Base-by-base conservation (phyloP, 92 coral and sea anemone species). In the Parazoanthus atlanticus region DNA sequence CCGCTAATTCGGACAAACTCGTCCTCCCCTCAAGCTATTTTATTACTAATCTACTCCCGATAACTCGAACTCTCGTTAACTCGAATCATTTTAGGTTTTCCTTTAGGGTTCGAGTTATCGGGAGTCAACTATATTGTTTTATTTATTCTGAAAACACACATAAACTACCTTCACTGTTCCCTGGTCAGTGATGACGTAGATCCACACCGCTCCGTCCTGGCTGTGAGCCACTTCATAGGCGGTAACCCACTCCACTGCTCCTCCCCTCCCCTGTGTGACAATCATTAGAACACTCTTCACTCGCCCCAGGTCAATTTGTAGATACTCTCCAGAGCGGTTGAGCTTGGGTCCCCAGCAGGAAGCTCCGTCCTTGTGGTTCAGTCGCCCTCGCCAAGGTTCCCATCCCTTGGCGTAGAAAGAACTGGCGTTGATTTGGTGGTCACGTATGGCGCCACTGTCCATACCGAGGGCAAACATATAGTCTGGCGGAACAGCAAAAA, bases 331-430 rank as follows among this genome's bases (percentile, higher is more conserved):
- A 25, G 82, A 8, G 9, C 61, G 15, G 25, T 78, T 78, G 34
- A 25, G 25, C 26, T 5, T 79, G 41, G 83, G n/a, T 29, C 66
- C 3, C 83, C 83, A 79, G 40, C 69, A 29, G 36, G 38, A 26
- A 4, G 82, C 82, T 3, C 25, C 31, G 29, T 3, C 17, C 81
- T 78, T 13, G 64, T 43, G 23, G 36, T 79, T 79, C 41, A 79
- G 15, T 49, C 83, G 61, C 5, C 83, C 67, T 7, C 40, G 83
- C 83, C 69, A 79, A 29, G 83, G 83, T 0, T 79, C 83, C 34
- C 36, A 79, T 15, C 83, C 83, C 3, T 1, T 8, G 8, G 16
- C 67, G 15, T 79, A 26, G 23, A 49, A 79, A 16, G 83, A 79
- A 56, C 83, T 79, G 69, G 83, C 83, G 34, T 2, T 79, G 10